Conservation (phyloP, 2,113 vertebrate species). For the Syrmaticus mikado region DNA sequence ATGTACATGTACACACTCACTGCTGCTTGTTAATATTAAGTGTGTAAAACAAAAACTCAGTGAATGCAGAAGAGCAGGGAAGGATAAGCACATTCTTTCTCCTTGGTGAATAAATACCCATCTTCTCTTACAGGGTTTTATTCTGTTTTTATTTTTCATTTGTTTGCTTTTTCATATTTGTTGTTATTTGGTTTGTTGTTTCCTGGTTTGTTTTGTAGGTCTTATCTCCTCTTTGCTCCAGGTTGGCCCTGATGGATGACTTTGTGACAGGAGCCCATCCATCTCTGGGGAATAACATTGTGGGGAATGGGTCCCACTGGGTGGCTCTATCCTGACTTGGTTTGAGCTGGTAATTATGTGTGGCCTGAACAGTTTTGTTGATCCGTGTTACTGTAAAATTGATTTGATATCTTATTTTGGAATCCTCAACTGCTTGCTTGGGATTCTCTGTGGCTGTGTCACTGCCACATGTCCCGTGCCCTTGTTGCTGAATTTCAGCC, state of each 20-base stretch:
- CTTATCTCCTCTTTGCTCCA: neutral
- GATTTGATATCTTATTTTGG: neutral
- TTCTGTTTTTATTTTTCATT: neutral
- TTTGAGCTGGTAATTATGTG: neutral
- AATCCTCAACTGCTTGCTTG: neutral
- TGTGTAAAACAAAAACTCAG: neutral
- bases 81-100: neutral
- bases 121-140: neutral
- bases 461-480: rapidly evolving
- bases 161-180: neutral
- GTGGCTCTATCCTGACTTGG: neutral
- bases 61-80: neutral
- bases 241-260: neutral
- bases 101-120: neutral
- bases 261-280: neutral
- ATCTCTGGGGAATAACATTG: neutral
- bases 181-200: neutral
- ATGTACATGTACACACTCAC: neutral
- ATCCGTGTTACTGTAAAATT: neutral
- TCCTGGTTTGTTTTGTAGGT: neutral
- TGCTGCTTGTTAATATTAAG: neutral
- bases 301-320: neutral
- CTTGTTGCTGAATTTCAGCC: neutral
- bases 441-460: neutral
- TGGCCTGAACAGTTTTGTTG: neutral